These are phyloP conservation scores for Leptinotarsa texana DNA, from an alignment of 1,140 invertebrate species.

Conservation along the genomic window DNA sequence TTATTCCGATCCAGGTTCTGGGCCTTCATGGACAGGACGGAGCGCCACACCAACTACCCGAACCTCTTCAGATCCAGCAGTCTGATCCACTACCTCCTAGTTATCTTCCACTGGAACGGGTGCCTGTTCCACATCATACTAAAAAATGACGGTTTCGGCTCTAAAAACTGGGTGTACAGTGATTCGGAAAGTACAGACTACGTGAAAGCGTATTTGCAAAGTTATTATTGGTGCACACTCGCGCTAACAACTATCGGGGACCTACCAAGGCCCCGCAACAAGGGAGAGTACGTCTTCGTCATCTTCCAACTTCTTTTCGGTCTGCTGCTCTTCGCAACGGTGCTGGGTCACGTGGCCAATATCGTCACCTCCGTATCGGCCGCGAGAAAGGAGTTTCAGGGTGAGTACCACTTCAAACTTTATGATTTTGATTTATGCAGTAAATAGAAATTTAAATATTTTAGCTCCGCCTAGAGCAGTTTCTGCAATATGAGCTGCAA, in stretches of 20 bases:
- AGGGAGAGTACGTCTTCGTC: conserved; percentile 85
- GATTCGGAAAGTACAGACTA: conserved; percentile 83
- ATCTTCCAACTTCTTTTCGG: conserved; percentile 89
- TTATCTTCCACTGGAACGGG: conserved; percentile 99
- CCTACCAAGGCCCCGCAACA: conserved; percentile 78
- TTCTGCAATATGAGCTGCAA: too few relatives aligned
- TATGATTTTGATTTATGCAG: too few relatives aligned
- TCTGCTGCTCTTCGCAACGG: conserved; percentile 87
- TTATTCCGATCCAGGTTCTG: conserved; percentile 72
- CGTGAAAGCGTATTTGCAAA: conserved; percentile 93
- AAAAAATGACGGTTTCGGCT: conserved; percentile 92
- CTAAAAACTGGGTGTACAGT: conserved; percentile 87
- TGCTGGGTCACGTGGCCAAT: conserved; percentile 92
- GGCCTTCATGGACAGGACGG: conserved; percentile 97
- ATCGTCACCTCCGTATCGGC: conserved; percentile 95
- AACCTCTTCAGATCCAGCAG: conserved; percentile 94
- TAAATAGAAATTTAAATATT: too few relatives aligned
- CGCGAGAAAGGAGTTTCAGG: conserved; percentile 93
- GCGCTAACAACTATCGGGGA: conserved; percentile 91
- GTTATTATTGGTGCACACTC: conserved; percentile 97
- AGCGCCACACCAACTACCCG: conserved; percentile 97
- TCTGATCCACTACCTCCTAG: conserved; percentile 93
- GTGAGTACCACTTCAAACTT: conserved; percentile 62
- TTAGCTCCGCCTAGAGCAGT: too few relatives aligned
- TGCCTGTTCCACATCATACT: conserved; percentile 96